Base-by-base conservation (phyloP, 2,113 vertebrate genomes). In the Mormyrus lacerda region DNA sequence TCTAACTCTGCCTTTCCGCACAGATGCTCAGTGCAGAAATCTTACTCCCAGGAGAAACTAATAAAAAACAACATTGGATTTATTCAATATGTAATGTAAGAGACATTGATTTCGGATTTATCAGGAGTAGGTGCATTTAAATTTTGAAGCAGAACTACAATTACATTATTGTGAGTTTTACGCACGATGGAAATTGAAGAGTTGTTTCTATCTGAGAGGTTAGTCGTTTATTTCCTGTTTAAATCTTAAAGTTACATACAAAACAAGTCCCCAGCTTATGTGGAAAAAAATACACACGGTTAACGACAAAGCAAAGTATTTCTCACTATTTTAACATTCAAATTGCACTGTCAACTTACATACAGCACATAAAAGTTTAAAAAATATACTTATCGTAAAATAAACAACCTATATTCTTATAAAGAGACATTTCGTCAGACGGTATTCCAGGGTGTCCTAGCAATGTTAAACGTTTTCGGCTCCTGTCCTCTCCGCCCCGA, bases 381-480 rank as follows among this genome's bases (percentile, higher is more conserved):
- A 39, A 85, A 51, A 85, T 91, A 90, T 90, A 92, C 65, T 89
- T 88, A 89, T 90, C 87, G 84, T 45, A 92, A 87, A 51, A 76
- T 31, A 50, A 31, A 86, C 44, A 51, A 86, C 11, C 47, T 86
- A 31, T 50, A 45, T 24, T 47, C 2, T n/a, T 47, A 45, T n/a
- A 84, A 84, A 84, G 82, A 47, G 69, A 39, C 69, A 39, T 76
- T 76, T 82, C 42, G 6, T 95, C 93, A 96, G 19, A 95, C 94
- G 50, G 95, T 96, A 94, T 95, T 95, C 88, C 95, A 55, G 82
- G 93, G 48, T 91, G 92, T 91, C 93, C 94, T 93, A 92, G 93
- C 53, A 90, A 76, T 90, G 44, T 93, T 91, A 89, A 90, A 87
- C 87, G 91, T 91, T 84, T 92, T 91, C 91, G 88, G 88, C 65